Percentiles rank a stretch among this genome's conserved stretches.
These are phyloP conservation scores for Elephas maximus DNA, from an alignment of 2,113 vertebrate genomes.

Conservation along the genomic window DNA sequence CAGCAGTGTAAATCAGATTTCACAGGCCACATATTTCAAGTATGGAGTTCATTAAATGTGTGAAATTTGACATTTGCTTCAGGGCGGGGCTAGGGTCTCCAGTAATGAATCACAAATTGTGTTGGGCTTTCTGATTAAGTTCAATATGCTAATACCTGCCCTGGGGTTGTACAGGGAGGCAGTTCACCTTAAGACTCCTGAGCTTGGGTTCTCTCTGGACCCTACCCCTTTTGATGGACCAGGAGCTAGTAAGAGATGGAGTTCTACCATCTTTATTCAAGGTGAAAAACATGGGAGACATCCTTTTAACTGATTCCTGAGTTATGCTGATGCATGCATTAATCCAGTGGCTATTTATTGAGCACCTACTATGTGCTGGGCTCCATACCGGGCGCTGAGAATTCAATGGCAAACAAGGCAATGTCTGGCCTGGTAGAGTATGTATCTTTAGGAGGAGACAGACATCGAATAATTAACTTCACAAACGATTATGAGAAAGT, in stretches of 20 bases:
- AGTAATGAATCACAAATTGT: slow-evolving; percentile 87
- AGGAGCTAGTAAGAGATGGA: not conserved
- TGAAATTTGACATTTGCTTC: slow-evolving; percentile 89
- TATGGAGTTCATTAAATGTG: slow-evolving; percentile 91
- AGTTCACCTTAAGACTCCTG: not conserved
- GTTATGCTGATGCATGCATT: not conserved
- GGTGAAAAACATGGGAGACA: not conserved
- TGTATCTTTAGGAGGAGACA: not conserved
- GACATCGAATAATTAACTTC: not conserved
- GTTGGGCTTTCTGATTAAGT: slow-evolving; percentile 82
- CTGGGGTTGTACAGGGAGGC: not conserved
- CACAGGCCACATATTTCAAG: slow-evolving; percentile 89
- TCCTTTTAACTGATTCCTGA: not conserved
- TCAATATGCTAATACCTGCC: slow-evolving; percentile 25
- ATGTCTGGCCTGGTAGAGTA: not conserved
- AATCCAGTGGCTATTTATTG: not conserved
- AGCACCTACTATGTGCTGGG: not conserved
- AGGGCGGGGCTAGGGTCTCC: slow-evolving; percentile 84
- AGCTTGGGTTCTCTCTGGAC: not conserved
- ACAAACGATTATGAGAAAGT: not conserved
- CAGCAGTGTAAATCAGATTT: slow-evolving; percentile 89
- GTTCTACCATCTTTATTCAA: not conserved
- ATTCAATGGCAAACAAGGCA: not conserved
- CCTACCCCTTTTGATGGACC: not conserved
- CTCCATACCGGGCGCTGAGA: not conserved